phyloP scores from a whole-genome alignment of 1,140 invertebrate genomes.

The Drepana arcuata region DNA sequence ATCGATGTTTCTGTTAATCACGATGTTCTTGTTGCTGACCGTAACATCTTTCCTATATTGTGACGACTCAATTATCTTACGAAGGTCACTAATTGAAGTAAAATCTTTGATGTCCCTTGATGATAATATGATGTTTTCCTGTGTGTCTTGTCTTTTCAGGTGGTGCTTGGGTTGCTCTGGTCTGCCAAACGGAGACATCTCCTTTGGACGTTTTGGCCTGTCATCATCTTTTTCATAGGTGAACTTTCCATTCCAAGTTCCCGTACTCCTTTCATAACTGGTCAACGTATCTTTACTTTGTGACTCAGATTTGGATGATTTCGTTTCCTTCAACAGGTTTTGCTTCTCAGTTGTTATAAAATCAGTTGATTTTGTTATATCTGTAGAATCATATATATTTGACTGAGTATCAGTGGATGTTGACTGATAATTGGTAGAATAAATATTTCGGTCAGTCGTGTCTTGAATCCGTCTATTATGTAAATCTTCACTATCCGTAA shows the following conservation, averaged over 20 bases:
- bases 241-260: slow-evolving; percentile 65
- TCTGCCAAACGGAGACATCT: slow-evolving; percentile 57
- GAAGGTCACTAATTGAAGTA: slow-evolving; percentile 58
- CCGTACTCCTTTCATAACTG: slow-evolving; percentile 59
- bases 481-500: slow-evolving; percentile 29
- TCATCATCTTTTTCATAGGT: slow-evolving; percentile 57
- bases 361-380: slow-evolving; percentile 40
- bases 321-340: slow-evolving; percentile 43
- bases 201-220: slow-evolving; percentile 48
- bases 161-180: slow-evolving; percentile 58
- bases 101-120: slow-evolving; percentile 66
- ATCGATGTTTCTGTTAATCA: slow-evolving; percentile 60
- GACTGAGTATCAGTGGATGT: slow-evolving; percentile 31
- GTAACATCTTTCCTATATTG: slow-evolving; percentile 52
- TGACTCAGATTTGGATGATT: too few relatives aligned
- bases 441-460: slow-evolving; percentile 26
- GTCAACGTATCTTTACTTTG: slow-evolving; percentile 58
- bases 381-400: slow-evolving; percentile 28
- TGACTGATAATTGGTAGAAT: slow-evolving; percentile 24
- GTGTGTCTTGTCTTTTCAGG: slow-evolving; percentile 58
- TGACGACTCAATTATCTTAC: slow-evolving; percentile 58
- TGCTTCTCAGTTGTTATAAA: slow-evolving; percentile 49
- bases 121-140: slow-evolving; percentile 63
- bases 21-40: slow-evolving; percentile 63
- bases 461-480: slow-evolving; percentile 30